phyloP scores from a whole-genome alignment of 2,888 invertebrate species.

The Philhelius pedissequus region DNA sequence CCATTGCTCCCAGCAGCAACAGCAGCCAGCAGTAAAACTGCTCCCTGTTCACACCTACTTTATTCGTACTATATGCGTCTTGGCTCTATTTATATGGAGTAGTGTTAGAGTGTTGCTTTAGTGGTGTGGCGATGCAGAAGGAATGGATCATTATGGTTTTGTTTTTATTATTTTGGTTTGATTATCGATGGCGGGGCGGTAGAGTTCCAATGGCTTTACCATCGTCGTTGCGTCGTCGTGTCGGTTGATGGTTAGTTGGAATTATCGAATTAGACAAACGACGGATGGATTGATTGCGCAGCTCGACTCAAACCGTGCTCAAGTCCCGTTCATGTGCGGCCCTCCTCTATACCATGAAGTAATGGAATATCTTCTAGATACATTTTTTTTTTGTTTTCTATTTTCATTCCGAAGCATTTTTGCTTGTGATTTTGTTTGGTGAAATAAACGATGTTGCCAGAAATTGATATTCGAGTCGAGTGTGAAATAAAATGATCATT shows the following conservation, averaged over 20 bases:
- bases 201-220: conserved; percentile 13
- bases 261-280: conserved; percentile 46
- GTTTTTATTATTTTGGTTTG: too few relatives aligned
- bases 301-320: conserved; percentile 36
- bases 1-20: background rate
- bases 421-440: conserved; percentile 36
- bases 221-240: background rate
- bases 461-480: conserved; percentile 64
- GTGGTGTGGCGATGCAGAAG: background rate
- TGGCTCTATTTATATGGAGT: background rate
- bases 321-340: conserved; percentile 50
- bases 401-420: background rate
- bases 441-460: conserved; percentile 53
- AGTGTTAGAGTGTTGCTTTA: conserved; percentile 3
- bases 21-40: background rate
- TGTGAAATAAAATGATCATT: conserved; percentile 67
- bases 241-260: conserved; percentile 2
- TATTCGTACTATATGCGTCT: background rate
- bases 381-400: background rate
- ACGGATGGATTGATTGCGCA: conserved; percentile 56
- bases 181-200: conserved; percentile 4
- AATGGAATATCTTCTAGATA: conserved; percentile 55
- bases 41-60: conserved; percentile 57
- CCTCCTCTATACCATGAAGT: background rate
- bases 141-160: conserved; percentile 55